Evolutionary conservation across 2,888 invertebrate species (phyloP).

Genomic region (Limnephilus rhombicus): DNA sequence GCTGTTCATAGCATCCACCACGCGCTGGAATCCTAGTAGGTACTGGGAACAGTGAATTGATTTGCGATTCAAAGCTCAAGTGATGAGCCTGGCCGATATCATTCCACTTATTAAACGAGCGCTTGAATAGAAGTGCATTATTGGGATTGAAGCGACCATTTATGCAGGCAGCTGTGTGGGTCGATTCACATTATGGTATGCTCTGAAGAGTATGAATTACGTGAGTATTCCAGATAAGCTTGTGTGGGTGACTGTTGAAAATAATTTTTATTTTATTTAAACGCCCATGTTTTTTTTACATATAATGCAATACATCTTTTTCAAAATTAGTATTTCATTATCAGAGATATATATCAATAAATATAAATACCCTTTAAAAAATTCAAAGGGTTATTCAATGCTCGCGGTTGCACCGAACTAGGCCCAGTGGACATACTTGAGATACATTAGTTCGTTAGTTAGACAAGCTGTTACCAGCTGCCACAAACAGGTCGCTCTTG

Average conservation of each 20-base stretch:
- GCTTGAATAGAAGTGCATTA: slow-evolving; percentile 30
- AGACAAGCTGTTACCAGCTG: no score
- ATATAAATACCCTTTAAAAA: no score
- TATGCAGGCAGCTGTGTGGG: not conserved
- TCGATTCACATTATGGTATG: not conserved
- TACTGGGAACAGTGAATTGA: slow-evolving; percentile 16
- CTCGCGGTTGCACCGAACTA: no score
- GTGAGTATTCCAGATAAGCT: not conserved
- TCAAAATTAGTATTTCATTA: no score
- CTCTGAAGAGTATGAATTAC: not conserved
- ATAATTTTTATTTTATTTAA: not conserved
- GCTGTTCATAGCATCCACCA: not conserved
- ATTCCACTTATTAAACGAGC: slow-evolving; percentile 24
- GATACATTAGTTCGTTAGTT: no score
- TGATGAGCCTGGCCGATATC: slow-evolving; percentile 11
- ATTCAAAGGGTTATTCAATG: no score
- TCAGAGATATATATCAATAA: no score
- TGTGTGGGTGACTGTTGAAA: not conserved
- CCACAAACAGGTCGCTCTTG: no score
- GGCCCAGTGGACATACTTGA: no score
- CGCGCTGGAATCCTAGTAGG: not conserved
- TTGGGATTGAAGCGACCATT: not conserved
- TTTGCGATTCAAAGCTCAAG: slow-evolving; percentile 32
- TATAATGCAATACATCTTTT: no score
- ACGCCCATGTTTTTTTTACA: no score